Evolutionary conservation across 2,888 invertebrate species (phyloP), one percentile per base, ranked within the genome.

Genomic region (Watsonalla cultraria): DNA sequence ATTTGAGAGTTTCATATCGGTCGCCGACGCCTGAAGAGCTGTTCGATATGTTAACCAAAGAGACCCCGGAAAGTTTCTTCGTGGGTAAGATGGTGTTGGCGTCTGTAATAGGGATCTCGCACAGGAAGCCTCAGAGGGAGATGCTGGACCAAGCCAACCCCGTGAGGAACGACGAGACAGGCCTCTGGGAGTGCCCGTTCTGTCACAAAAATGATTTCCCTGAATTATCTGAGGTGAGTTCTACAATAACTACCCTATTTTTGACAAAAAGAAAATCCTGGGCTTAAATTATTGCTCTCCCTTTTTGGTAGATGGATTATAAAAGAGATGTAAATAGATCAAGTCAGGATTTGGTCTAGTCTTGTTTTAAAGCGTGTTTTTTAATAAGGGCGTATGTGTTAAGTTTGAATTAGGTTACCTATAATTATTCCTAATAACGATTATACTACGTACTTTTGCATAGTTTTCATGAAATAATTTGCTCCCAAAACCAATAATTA

Each of bases 121-220:
- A 97, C 66, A 94, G 95, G 59, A 97, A 97, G 74, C 98, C 98
- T 0, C 96, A 97, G 76, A 95, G 96, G 35, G 98, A 99, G 57
- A 97, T 98, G 90, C 80, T 99, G 54, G 98, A 99, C 78, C 96
- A 97, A 78, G 98, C 98, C 0, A 98, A 98, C 90, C 99, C 99
- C 0, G 96, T 98, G 47, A 93, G 98, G 65, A 97, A 98, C 74
- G 98, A 98, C 57, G 97, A 97, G 71, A 97, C 97, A 7, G 97
- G 97, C 0, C 90, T 98, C 46, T 99, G 99, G 99, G 97, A 98
- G 79, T 99, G 99, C 90, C 98, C 98, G 0, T 98, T 99, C 86
- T 99, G 99, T 89, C 92, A 96, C 65, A 97, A 98, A 79, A 97
- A 97, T 76, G 98, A 98, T 82, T 98, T 99, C 72, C 96, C 97